phyloP scores from a whole-genome alignment of 2,113 vertebrate genomes.

The Rynchops niger region DNA sequence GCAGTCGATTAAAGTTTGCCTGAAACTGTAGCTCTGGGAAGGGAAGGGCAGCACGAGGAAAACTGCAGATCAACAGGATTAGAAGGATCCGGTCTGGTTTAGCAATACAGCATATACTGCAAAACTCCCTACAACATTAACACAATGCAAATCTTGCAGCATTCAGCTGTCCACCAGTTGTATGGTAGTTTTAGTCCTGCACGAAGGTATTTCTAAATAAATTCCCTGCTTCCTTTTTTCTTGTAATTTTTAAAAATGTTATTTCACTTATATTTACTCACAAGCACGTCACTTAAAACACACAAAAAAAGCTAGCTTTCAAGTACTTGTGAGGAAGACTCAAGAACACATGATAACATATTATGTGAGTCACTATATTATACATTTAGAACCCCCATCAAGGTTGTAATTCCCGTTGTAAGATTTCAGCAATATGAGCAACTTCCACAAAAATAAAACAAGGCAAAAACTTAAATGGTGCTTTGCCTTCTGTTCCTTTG shows the following conservation, averaged over 20 bases:
- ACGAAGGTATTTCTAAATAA: neutral
- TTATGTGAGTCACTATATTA: neutral
- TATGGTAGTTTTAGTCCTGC: neutral
- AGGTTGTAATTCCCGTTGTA: neutral
- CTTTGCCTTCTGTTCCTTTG: neutral
- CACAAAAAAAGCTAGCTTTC: neutral
- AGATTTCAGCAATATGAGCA: neutral
- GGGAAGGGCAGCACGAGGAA: neutral
- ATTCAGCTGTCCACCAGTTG: neutral
- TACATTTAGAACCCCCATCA: neutral
- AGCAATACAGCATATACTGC: neutral
- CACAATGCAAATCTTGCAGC: neutral
- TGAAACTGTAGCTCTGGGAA: neutral
- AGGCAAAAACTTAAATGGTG: accelerated
- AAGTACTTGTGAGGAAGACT: neutral
- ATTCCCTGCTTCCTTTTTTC: neutral
- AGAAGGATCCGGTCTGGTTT: neutral
- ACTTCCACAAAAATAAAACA: neutral
- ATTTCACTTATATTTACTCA: neutral
- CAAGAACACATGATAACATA: neutral
- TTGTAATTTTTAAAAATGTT: neutral
- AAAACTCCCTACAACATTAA: neutral
- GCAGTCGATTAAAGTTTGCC: neutral
- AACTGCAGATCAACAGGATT: neutral
- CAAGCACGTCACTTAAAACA: neutral